Evolutionary conservation across 1,140 invertebrate genomes (phyloP).

Genomic region (Zophobas atratus): DNA sequence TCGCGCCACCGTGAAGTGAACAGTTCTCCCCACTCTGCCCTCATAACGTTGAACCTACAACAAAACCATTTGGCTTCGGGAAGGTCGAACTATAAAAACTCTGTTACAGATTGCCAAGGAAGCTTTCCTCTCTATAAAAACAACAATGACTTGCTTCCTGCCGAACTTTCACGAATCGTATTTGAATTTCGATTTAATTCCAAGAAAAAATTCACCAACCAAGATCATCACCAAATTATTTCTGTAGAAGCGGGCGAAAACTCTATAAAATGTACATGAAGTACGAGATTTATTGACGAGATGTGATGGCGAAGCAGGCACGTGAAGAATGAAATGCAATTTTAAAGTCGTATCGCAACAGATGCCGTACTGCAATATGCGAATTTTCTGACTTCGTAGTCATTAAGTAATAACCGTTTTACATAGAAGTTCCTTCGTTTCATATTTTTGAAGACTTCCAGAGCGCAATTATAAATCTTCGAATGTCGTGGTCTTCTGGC

Average conservation of each 20-base stretch:
- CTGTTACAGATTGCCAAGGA: slow-evolving; percentile 42
- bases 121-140: slow-evolving; percentile 42
- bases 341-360: no score
- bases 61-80: slow-evolving; percentile 42
- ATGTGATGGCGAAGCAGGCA: neutral
- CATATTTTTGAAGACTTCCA: no score
- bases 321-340: no score
- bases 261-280: neutral
- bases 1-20: slow-evolving; percentile 26
- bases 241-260: neutral
- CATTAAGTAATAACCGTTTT: no score
- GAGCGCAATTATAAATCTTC: no score
- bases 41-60: slow-evolving; percentile 40
- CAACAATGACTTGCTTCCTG: slow-evolving; percentile 42
- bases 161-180: slow-evolving; percentile 39
- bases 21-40: slow-evolving; percentile 13
- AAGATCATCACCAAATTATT: slow-evolving; percentile 6
- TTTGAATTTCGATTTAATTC: slow-evolving; percentile 41
- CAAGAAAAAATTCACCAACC: slow-evolving; percentile 9
- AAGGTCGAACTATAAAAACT: slow-evolving; percentile 42
- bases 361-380: no score
- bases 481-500: neutral
- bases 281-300: neutral
- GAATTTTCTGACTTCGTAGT: no score
- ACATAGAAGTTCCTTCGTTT: no score